These are phyloP conservation scores for Poecilia velifera DNA, from an alignment of 2,797 vertebrate genomes.

Conservation along the genomic window DNA sequence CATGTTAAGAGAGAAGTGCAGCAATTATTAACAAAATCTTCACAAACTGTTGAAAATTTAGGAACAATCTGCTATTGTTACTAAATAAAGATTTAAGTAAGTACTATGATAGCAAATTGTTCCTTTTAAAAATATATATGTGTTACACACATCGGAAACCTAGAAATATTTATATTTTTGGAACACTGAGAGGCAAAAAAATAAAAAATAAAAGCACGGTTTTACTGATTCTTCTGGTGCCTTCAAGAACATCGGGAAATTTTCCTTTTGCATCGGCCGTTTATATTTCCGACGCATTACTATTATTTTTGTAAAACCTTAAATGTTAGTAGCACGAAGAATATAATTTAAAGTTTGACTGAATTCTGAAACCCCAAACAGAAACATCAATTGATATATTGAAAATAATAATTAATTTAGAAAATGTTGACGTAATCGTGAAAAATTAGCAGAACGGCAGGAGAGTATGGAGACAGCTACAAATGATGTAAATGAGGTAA, in stretches of 20 bases:
- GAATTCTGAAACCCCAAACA: neutral
- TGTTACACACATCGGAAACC: neutral
- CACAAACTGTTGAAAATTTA: neutral
- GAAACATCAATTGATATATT: neutral
- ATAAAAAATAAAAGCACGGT: neutral
- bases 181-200: neutral
- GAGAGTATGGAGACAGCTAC: neutral
- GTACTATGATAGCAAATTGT: no score
- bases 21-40: neutral
- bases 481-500: no score
- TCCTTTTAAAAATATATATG: no score
- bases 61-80: no score
- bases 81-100: no score
- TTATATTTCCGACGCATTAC: neutral
- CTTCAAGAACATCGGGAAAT: neutral
- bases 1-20: neutral
- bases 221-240: neutral
- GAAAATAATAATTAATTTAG: neutral
- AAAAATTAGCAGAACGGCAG: neutral
- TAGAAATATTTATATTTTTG: neutral
- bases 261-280: rapidly evolving
- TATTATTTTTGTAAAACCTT: neutral
- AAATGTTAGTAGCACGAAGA: neutral
- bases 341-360: neutral
- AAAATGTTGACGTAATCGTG: neutral